Evolutionary conservation across 2,113 vertebrate genomes (phyloP).

Genomic region (Xenotilapia longispinis): DNA sequence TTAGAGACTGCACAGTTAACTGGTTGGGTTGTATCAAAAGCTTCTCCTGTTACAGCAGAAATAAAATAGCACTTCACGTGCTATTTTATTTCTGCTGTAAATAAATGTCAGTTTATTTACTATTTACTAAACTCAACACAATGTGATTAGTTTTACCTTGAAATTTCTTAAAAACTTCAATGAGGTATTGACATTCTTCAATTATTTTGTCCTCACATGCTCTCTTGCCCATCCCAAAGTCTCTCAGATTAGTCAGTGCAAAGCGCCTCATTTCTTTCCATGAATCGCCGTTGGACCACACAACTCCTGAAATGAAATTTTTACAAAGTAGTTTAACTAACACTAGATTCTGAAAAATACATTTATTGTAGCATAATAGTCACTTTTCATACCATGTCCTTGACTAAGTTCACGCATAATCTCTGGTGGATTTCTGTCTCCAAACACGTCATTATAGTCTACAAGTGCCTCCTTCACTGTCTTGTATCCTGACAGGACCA

Average conservation of each 20-base stretch:
- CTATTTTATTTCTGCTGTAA: too few relatives aligned
- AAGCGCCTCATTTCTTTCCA: too few relatives aligned
- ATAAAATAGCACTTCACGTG: not conserved
- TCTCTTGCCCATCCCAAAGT: not conserved
- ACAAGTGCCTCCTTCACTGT: constrained; percentile 43
- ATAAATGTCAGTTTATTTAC: not conserved
- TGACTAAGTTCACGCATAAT: not conserved
- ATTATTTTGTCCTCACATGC: not conserved
- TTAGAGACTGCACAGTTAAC: not conserved
- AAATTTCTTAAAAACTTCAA: not conserved
- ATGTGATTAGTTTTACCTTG: not conserved
- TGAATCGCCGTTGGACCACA: not conserved
- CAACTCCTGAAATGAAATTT: not conserved
- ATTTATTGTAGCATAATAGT: not conserved
- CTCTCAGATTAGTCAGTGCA: not conserved
- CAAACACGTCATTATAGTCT: not conserved
- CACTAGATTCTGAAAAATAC: not conserved
- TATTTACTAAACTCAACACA: not conserved
- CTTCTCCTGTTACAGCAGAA: not conserved
- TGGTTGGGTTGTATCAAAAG: not conserved
- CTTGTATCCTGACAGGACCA: constrained; percentile 41
- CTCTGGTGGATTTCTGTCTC: accelerated
- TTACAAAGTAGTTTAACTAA: not conserved
- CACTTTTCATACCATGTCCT: not conserved
- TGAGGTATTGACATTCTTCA: not conserved